A percentile compares a stretch with the other conserved stretches of the same genome.
These are phyloP conservation scores for Papilio glaucus DNA, from an alignment of 1,140 invertebrate genomes.

Conservation along the genomic window DNA sequence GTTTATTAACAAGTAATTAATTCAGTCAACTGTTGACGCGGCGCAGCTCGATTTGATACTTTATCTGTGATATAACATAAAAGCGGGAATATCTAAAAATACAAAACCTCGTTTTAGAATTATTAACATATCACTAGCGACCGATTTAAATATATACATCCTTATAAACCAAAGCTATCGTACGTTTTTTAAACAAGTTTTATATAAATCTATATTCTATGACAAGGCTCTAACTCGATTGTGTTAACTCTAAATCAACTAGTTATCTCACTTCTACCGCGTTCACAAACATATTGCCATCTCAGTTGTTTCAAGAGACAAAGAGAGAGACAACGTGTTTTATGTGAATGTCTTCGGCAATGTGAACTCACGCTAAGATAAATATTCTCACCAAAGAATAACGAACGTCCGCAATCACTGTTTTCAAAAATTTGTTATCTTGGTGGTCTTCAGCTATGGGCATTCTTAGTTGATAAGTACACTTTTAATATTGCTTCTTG, in stretches of 20 bases:
- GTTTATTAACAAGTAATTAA: background rate
- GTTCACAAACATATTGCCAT: background rate
- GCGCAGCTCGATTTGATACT: background rate
- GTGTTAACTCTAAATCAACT: background rate
- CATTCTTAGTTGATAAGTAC: no score
- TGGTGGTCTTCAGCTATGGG: no score
- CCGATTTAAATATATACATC: slow-evolving; percentile 27
- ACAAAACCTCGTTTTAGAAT: slow-evolving; percentile 10
- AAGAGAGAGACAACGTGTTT: no score
- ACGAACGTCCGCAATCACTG: no score
- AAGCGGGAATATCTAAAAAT: slow-evolving; percentile 5
- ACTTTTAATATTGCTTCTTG: no score
- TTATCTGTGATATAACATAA: background rate
- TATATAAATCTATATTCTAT: background rate
- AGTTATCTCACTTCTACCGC: background rate
- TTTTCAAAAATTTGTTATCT: no score
- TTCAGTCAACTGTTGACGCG: background rate
- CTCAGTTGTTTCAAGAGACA: no score
- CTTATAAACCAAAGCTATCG: slow-evolving; percentile 1
- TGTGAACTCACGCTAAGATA: no score
- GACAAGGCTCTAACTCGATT: background rate
- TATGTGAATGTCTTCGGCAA: no score
- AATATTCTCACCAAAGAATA: no score
- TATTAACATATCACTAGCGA: slow-evolving; percentile 46
- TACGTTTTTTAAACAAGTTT: background rate